Base-by-base conservation (phyloP, 2,888 invertebrate species). In the Mylabris sibirica region DNA sequence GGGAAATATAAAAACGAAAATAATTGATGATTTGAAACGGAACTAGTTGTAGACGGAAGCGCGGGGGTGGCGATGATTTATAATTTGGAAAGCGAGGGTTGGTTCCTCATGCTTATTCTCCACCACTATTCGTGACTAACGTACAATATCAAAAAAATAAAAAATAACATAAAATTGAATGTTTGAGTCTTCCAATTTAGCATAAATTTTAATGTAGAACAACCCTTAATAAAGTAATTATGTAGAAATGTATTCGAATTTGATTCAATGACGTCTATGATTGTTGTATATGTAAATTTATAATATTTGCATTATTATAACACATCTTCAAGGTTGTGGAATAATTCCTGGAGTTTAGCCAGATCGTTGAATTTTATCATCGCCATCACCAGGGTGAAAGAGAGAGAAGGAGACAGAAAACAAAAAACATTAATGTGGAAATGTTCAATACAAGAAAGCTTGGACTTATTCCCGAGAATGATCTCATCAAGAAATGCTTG, bases 1-100 rank as follows among this genome's bases (percentile, higher is more conserved):
- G 26, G 17, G 17, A 20, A 22, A 22, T 22, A 22, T 22, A 22
- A 53, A 53, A 53, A 53, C 9, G 24, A 53, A 53, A 53, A 53
- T 53, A 53, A 53, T 53, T 53, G 22, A 24, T 22, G 53, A 53
- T 53, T 22, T 5, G 24, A 24, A 53, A 22, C 53, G 53, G 53
- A 53, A 53, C 24, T 22, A 22, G 53, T 20, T 44, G 41, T 49
- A 20, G 8, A 49, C 20, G 1, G 22, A 8, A 22, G 24, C 53
- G 53, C 53, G 53, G 53, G 53, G 53, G 53, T 12, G 30, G 53
- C 11, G 22, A 53, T 24, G 53, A 53, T 53, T 53, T 53, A 53
- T 53, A 22, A 24, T 53, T 22, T 1, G 12, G 53, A 24, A n/a
- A 53, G 3, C 4, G 22, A 22, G 53, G 53, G 49, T 49, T 8